Percentiles rank a stretch among this genome's conserved stretches.
These are phyloP conservation scores for Cantharis rufa DNA, from an alignment of 2,888 invertebrate species.

Conservation along the genomic window DNA sequence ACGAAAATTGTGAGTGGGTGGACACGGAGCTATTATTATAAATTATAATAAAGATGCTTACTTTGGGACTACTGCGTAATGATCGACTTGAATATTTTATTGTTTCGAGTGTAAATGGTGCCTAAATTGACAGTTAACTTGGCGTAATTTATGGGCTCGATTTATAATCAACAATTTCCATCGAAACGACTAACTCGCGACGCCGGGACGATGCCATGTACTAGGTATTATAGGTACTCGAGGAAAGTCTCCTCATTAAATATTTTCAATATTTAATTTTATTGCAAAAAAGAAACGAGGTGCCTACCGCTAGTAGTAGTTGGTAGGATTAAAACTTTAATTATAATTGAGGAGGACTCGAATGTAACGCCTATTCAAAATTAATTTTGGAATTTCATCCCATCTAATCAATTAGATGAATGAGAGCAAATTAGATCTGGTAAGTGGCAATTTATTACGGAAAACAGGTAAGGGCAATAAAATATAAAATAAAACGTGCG, in stretches of 20 bases:
- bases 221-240: not conserved
- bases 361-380: not conserved
- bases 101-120: not conserved
- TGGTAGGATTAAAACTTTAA: not conserved
- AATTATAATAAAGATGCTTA: not conserved
- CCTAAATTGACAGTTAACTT: not conserved
- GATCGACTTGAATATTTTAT: not conserved
- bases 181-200: not conserved
- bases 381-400: not conserved
- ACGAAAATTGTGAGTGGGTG: not conserved
- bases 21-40: not conserved
- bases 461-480: not conserved
- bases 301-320: not conserved
- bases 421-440: not conserved
- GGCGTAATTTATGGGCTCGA: not conserved
- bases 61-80: not conserved
- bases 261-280: not conserved
- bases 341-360: not conserved
- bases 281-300: not conserved
- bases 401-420: not conserved
- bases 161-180: not conserved
- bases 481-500: not conserved
- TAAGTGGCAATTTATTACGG: conserved; percentile 1
- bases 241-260: not conserved
- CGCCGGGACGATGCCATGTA: no score